phyloP scores from a whole-genome alignment of 92 coral and sea anemone species.

The Zoanthus solanderi region DNA sequence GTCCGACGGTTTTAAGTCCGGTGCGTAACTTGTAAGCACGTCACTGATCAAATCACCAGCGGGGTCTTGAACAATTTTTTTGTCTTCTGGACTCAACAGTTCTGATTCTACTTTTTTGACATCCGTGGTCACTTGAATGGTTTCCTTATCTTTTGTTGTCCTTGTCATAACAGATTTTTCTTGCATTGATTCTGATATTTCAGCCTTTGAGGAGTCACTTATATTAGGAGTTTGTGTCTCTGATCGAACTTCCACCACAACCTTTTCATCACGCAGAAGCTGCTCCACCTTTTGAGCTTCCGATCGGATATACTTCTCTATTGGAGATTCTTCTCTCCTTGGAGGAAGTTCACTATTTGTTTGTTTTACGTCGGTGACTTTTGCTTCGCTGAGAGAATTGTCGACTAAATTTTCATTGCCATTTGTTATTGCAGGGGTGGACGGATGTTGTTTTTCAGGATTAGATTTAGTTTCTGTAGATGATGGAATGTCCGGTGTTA shows the following conservation, averaged over 20 bases:
- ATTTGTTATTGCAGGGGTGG: slow-evolving; percentile 11
- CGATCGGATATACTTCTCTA: slow-evolving; percentile 73
- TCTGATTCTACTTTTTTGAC: not conserved
- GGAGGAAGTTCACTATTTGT: slow-evolving; percentile 32
- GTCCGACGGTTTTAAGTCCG: slow-evolving; percentile 49
- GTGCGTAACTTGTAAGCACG: slow-evolving; percentile 77
- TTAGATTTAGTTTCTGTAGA: slow-evolving; percentile 18
- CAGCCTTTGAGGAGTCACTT: slow-evolving; percentile 35
- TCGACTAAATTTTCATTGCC: slow-evolving; percentile 19
- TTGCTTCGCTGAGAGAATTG: not conserved
- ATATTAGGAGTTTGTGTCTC: slow-evolving; percentile 47
- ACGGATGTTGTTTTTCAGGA: not conserved
- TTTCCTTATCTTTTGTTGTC: not conserved
- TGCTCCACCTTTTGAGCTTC: slow-evolving; percentile 88
- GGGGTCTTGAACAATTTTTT: slow-evolving; percentile 8
- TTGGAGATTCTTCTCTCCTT: slow-evolving; percentile 51
- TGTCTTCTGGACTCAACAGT: slow-evolving; percentile 23
- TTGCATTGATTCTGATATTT: not conserved
- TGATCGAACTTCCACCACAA: slow-evolving; percentile 70
- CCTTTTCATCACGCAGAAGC: slow-evolving; percentile 78
- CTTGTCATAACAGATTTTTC: slow-evolving; percentile 6
- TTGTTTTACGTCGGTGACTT: slow-evolving; percentile 1
- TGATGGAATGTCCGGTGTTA: slow-evolving; percentile 28
- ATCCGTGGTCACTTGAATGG: not conserved
- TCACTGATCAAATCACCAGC: slow-evolving; percentile 75